Percentiles rank a stretch among this genome's conserved stretches.
phyloP scores from a whole-genome alignment of 2,797 vertebrate genomes.

The Notoglanidium macrostoma region DNA sequence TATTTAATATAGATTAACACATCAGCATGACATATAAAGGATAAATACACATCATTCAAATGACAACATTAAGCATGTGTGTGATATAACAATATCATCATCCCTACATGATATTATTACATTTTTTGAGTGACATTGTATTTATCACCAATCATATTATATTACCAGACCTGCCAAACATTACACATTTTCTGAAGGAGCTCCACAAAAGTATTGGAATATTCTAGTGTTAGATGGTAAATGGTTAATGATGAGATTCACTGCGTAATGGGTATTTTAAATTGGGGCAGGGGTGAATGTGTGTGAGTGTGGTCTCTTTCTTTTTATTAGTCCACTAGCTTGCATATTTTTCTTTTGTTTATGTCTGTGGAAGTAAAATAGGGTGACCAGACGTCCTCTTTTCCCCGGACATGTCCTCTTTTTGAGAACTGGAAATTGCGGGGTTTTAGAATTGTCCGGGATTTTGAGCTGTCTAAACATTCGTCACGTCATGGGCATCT shows the following conservation, averaged over 20 bases:
- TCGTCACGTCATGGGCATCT: no score
- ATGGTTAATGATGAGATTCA: not conserved
- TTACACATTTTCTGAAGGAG: not conserved
- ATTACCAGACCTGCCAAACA: not conserved
- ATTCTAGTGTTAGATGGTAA: not conserved
- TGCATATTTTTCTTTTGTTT: not conserved
- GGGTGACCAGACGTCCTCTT: no score
- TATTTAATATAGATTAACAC: not conserved
- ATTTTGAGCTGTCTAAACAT: no score
- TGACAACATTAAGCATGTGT: not conserved
- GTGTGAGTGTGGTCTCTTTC: not conserved
- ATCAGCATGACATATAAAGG: not conserved
- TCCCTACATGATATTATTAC: not conserved
- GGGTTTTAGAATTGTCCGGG: no score
- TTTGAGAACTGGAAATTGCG: no score
- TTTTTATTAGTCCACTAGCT: not conserved
- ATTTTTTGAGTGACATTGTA: not conserved
- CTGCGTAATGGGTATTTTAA: not conserved
- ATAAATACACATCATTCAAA: not conserved
- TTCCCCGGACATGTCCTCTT: no score
- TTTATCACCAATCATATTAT: not conserved
- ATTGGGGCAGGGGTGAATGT: not conserved
- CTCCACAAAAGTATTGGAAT: not conserved
- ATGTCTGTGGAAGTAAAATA: not conserved
- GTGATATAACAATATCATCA: not conserved